Base-by-base conservation (phyloP, 2,113 vertebrate genomes). In the Melanotaenia duboulayi region DNA sequence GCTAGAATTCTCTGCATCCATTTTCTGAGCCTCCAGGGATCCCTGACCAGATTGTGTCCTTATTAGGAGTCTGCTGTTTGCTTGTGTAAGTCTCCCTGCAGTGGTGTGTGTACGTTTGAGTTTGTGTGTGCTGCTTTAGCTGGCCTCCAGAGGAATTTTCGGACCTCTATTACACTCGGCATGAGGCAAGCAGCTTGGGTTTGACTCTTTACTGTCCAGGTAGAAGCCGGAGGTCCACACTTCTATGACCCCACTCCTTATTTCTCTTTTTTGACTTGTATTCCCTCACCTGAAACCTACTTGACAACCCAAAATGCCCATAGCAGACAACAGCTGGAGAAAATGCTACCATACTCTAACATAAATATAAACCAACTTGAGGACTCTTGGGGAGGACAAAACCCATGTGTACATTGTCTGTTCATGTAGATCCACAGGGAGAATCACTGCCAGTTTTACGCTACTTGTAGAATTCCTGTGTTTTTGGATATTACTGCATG, bases 281-380 rank as follows among this genome's bases (percentile, higher is more conserved):
- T 72, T 82, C 62, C 57, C 71, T 85, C 78, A 82, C 65, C 48
- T 71, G 75, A 86, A 75, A 88, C 81, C 60, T 68, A 56, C 74
- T 85, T 75, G 82, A 82, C 74, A 88, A 80, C 74, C 57, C n/a
- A 72, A 85, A 88, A 86, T 83, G 78, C 66, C 75, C 56, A 69
- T 67, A 74, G 52, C 79, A 80, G 55, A 87, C 48, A 17, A 70
- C 60, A 65, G 66, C 61, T 44, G 64, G 46, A 85, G 55, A 71
- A 69, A 65, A 51, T 25, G 37, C 25, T 65, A 22, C 51, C 66
- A 70, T 39, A 40, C 39, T 7, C 74, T 6, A 35, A 59, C 73
- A 65, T 24, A 77, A 65, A 65, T 28, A 40, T 62, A 57, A 17
- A 3, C 48, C 46, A 12, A 32, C 48, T 49, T 24, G 13, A 46